These are phyloP conservation scores for Blastomussa wellsi DNA, from an alignment of 92 coral and sea anemone species.

Conservation along the genomic window DNA sequence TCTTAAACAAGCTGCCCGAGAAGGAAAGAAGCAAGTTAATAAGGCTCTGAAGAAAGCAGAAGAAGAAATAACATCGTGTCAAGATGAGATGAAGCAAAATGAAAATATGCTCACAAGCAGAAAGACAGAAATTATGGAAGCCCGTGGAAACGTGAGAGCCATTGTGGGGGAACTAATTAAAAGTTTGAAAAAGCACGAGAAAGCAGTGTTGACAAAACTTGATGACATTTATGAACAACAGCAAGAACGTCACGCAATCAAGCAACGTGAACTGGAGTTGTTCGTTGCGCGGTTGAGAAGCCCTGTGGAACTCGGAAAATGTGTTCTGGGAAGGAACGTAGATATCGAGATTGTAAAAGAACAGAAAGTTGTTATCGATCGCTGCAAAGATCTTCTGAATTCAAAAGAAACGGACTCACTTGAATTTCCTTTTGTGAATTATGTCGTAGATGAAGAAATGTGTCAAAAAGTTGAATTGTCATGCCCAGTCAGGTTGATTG, in stretches of 20 bases:
- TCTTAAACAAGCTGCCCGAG: constrained; percentile 3
- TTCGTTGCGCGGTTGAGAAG: constrained; percentile 7
- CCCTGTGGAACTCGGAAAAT: constrained; percentile 5
- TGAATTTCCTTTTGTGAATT: constrained; percentile 2
- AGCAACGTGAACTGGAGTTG: not conserved
- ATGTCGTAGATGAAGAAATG: constrained; percentile 11
- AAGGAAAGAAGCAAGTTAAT: not conserved
- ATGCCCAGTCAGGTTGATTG: constrained; percentile 47
- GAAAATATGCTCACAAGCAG: not conserved
- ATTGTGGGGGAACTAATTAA: constrained; percentile 8
- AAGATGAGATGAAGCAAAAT: not conserved
- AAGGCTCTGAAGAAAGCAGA: not conserved
- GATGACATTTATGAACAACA: constrained; percentile 1
- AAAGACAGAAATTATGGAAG: not conserved
- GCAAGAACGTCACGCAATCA: constrained; percentile 2
- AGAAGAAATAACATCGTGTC: not conserved
- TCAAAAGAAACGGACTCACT: not conserved
- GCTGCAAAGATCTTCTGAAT: constrained; percentile 27
- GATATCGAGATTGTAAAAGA: constrained; percentile 24
- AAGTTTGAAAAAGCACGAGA: constrained; percentile 7
- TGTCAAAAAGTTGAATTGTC: not conserved
- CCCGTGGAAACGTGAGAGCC: not conserved
- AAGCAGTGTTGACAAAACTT: constrained; percentile 17
- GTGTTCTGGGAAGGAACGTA: constrained; percentile 9
- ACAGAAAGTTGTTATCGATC: not conserved